Evolutionary conservation across 2,888 invertebrate genomes (phyloP).

Genomic region (Formica aserva): DNA sequence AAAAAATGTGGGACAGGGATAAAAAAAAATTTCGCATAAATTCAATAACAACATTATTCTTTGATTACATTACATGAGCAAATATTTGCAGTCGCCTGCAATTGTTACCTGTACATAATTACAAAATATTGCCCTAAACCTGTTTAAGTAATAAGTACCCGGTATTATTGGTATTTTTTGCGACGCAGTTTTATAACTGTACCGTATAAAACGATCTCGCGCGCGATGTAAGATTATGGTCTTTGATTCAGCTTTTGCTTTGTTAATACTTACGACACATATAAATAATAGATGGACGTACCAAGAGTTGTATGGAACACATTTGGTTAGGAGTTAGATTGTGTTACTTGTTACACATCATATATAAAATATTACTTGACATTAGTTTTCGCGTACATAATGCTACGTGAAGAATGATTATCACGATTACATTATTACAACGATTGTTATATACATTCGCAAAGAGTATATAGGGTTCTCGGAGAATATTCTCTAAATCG

Average conservation of each 20-base stretch:
- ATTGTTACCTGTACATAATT: constrained; percentile 80
- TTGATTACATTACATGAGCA: constrained; percentile 81
- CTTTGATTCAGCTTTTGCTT: constrained; percentile 73
- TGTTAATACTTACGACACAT: constrained; percentile 64
- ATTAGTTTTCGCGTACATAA: constrained; percentile 40
- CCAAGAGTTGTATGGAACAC: constrained; percentile 73
- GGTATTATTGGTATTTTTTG: constrained; percentile 46
- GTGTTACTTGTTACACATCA: constrained; percentile 66
- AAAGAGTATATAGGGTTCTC: not conserved
- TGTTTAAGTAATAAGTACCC: constrained; percentile 64
- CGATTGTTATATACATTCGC: constrained; percentile 3
- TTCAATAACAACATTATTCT: constrained; percentile 74
- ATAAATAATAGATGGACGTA: constrained; percentile 58
- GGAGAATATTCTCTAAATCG: constrained; percentile 13
- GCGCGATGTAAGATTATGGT: constrained; percentile 44
- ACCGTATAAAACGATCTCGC: constrained; percentile 37
- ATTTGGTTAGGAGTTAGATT: constrained; percentile 78
- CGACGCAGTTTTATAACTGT: constrained; percentile 43
- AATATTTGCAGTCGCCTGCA: constrained; percentile 70
- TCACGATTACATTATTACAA: not conserved
- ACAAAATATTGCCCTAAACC: constrained; percentile 78
- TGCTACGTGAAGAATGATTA: not conserved
- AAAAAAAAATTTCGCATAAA: not conserved
- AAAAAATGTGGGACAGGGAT: not conserved
- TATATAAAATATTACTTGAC: constrained; percentile 45